These are phyloP conservation scores for Autographa pulchrina DNA, from an alignment of 2,888 invertebrate genomes.

Conservation along the genomic window DNA sequence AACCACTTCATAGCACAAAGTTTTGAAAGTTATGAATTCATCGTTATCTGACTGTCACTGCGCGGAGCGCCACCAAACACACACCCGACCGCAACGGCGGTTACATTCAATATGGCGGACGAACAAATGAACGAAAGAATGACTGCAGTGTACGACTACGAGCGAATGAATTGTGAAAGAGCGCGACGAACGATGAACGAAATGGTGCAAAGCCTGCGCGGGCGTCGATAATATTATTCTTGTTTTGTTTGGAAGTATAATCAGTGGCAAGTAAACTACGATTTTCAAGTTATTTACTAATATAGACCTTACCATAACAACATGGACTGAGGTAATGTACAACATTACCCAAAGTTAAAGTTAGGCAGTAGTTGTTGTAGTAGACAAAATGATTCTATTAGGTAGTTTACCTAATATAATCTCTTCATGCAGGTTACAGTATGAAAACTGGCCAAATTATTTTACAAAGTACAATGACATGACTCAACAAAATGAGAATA, in stretches of 20 bases:
- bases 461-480: neutral
- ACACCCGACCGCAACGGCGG: slow-evolving; percentile 70
- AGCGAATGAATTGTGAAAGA: slow-evolving; percentile 56
- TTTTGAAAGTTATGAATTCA: slow-evolving; percentile 77
- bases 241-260: slow-evolving; percentile 35
- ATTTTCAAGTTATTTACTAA: neutral
- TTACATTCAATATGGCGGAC: slow-evolving; percentile 83
- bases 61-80: slow-evolving; percentile 72
- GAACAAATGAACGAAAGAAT: slow-evolving; percentile 57
- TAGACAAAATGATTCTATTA: too few species aligned
- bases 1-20: slow-evolving; percentile 68
- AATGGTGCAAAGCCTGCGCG: slow-evolving; percentile 46
- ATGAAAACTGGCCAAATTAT: slow-evolving; percentile 21
- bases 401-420: neutral
- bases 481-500: slow-evolving; percentile 19
- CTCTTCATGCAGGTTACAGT: neutral
- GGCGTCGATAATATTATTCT: slow-evolving; percentile 24
- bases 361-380: too few species aligned
- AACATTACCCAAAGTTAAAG: too few species aligned
- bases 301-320: slow-evolving; percentile 18
- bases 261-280: neutral
- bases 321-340: too few species aligned
- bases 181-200: slow-evolving; percentile 46
- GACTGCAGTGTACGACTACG: slow-evolving; percentile 41
- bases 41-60: slow-evolving; percentile 83